These are phyloP conservation scores for Coendou prehensilis DNA, from an alignment of 2,797 vertebrate species.

Conservation along the genomic window DNA sequence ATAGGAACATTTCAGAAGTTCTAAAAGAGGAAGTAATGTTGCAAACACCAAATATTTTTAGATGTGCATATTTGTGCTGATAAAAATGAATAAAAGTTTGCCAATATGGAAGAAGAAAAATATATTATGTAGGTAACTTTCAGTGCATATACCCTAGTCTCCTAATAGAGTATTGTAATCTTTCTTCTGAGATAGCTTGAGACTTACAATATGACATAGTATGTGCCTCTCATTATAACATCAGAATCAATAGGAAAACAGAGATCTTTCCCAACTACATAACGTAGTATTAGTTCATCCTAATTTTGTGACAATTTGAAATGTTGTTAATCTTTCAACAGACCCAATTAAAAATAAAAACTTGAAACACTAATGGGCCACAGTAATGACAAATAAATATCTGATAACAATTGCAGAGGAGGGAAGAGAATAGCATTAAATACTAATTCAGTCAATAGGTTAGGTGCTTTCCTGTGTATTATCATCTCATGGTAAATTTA, in stretches of 20 bases:
- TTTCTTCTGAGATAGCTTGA: neutral
- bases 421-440: neutral
- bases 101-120: neutral
- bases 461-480: neutral
- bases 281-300: neutral
- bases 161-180: neutral
- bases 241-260: neutral
- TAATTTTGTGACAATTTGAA: neutral
- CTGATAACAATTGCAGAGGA: neutral
- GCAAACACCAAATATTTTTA: neutral
- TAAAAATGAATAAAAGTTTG: neutral
- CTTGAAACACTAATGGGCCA: neutral
- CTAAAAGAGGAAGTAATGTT: neutral
- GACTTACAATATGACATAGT: neutral
- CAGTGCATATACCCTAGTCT: neutral
- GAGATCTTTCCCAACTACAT: neutral
- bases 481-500: neutral
- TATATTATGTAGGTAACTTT: neutral
- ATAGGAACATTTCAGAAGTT: neutral
- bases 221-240: neutral
- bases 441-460: neutral
- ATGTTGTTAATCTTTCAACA: neutral
- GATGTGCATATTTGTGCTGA: neutral
- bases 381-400: neutral
- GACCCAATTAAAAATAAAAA: slow-evolving; percentile 31